Evolutionary conservation across 2,888 invertebrate genomes (phyloP).

Genomic region (Mesoligia furuncula): DNA sequence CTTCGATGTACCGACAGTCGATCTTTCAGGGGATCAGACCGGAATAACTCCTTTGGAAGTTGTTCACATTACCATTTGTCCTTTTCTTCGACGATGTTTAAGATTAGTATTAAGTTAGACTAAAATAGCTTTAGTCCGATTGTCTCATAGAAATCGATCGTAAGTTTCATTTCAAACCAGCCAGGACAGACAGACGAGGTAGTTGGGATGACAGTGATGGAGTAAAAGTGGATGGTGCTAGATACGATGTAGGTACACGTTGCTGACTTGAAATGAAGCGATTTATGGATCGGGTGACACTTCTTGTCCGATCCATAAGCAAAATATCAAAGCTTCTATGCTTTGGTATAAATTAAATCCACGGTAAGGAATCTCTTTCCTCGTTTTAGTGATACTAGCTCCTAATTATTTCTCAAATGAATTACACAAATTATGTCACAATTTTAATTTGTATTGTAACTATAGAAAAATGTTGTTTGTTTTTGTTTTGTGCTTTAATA

Average conservation of each 20-base stretch:
- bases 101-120: slow-evolving; percentile 80
- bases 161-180: slow-evolving; percentile 89
- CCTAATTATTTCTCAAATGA: slow-evolving; percentile 87
- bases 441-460: slow-evolving; percentile 84
- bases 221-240: slow-evolving; percentile 82
- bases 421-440: slow-evolving; percentile 89
- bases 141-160: slow-evolving; percentile 75
- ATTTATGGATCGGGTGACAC: slow-evolving; percentile 87
- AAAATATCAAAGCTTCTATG: slow-evolving; percentile 70
- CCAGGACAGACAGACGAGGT: slow-evolving; percentile 71
- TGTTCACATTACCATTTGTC: too few relatives aligned
- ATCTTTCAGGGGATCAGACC: too few relatives aligned
- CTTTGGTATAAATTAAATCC: slow-evolving; percentile 78
- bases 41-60: too few relatives aligned
- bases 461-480: slow-evolving; percentile 88
- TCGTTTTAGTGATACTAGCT: slow-evolving; percentile 90
- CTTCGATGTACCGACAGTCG: too few relatives aligned
- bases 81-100: too few relatives aligned
- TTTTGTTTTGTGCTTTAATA: slow-evolving; percentile 86
- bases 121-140: slow-evolving; percentile 76
- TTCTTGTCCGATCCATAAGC: slow-evolving; percentile 86
- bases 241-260: slow-evolving; percentile 61
- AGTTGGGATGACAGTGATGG: slow-evolving; percentile 59
- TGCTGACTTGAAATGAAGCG: slow-evolving; percentile 88
- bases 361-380: slow-evolving; percentile 88